Evolutionary conservation across 2,113 vertebrate genomes (phyloP), one percentile per base, ranked within the genome.

Genomic region (Macheiramphus alcinus): DNA sequence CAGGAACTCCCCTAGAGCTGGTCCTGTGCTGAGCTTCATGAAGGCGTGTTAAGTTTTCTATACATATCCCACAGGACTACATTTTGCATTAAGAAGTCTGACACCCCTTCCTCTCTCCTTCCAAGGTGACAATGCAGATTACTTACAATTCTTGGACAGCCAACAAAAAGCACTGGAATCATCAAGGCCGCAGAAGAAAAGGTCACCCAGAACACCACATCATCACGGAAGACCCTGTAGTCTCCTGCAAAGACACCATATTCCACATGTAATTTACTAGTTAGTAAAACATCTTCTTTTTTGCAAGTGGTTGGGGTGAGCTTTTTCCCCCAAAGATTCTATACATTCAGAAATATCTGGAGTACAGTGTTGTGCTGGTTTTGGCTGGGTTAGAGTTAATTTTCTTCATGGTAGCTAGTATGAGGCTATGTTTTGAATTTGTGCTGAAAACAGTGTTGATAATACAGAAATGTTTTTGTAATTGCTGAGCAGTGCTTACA

Each of bases 81-180:
- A 0, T 18, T 89, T 67, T 74, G 47, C 42, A 53, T 32, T 40
- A 70, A 36, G 0, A 25, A 27, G 3, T 16, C 23, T 52, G 25
- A 85, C 19, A 7, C 1, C 13, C 18, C 22, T 55, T 56, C 25
- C 55, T 72, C 61, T 29, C 53, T 52, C 36, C n/a, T 79, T 3
- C 59, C 17, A 16, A 50, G 27, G 7, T 6, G 12, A 84, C 17
- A 67, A 48, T 6, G 10, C 16, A 80, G 38, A 79, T 40, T 55
- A 98, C 98, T 98, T 98, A 99, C 99, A 96, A 99, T 98, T 99
- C 99, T 98, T 21, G 99, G 99, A 97, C 98, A 99, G 53, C 98
- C 98, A 92, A 99, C 83, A 66, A 99, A 99, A 86, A 99, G 68
- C 7, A 99, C 90, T 5, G 99, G 99, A 32, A 99, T 95, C 9